phyloP scores from a whole-genome alignment of 2,113 vertebrate species.

The Clarias magur region DNA sequence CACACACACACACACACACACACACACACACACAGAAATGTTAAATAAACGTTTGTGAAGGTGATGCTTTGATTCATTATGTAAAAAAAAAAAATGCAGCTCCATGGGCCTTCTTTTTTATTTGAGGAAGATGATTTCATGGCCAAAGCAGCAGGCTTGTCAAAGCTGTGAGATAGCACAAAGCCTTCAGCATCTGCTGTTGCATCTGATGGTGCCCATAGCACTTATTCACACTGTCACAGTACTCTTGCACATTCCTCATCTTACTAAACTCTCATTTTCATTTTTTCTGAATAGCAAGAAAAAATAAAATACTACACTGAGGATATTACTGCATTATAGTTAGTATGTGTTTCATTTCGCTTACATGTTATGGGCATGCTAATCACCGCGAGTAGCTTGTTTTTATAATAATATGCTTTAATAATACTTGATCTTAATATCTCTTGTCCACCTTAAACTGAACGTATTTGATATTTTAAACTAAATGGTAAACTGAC shows the following conservation, averaged over 20 bases:
- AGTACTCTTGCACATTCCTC: constrained; percentile 80
- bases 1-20: neutral
- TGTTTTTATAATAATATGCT: neutral
- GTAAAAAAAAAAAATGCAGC: constrained; percentile 3
- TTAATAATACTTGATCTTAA: neutral
- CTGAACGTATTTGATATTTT: constrained; percentile 36
- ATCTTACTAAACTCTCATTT: constrained; percentile 40
- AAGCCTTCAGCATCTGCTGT: constrained; percentile 80
- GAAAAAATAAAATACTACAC: neutral
- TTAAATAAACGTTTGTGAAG: constrained; percentile 23
- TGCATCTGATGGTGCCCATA: constrained; percentile 68
- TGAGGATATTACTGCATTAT: neutral
- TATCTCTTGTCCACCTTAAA: neutral
- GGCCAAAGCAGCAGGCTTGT: constrained; percentile 30
- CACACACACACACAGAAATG: neutral
- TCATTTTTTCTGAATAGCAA: constrained; percentile 7
- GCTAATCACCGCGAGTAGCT: neutral
- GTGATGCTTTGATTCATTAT: constrained; percentile 22
- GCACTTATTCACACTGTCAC: constrained; percentile 60
- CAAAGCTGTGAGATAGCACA: constrained; percentile 36
- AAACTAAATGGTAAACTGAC: constrained; percentile 49
- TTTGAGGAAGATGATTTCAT: constrained; percentile 15
- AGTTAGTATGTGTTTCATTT: neutral
- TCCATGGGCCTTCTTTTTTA: neutral
- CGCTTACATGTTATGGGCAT: constrained; percentile 31